Evolutionary conservation across 2,797 vertebrate species (phyloP).

Genomic region (Sparidentex hasta): DNA sequence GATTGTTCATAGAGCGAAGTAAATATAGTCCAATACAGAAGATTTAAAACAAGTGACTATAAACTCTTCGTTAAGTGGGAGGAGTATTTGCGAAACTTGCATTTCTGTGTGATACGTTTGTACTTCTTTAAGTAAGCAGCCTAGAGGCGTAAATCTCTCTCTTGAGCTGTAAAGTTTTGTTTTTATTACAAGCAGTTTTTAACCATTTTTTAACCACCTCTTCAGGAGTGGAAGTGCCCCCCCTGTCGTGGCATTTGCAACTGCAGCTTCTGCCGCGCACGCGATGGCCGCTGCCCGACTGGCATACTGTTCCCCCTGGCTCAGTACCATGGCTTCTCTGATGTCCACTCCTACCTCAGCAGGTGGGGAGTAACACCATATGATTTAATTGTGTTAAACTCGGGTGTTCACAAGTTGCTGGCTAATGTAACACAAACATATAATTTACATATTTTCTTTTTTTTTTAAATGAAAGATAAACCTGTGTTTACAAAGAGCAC

Average conservation of each 20-base stretch:
- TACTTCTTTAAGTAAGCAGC: background rate
- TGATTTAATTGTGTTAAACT: background rate
- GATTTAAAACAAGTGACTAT: too few species aligned
- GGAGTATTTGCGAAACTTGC: too few species aligned
- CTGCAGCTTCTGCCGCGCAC: slow-evolving; percentile 87
- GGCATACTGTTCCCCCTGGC: slow-evolving; percentile 87
- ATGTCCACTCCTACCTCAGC: slow-evolving; percentile 87
- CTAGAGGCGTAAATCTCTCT: too few species aligned
- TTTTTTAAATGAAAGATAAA: background rate
- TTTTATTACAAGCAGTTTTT: background rate
- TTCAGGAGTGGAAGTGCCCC: slow-evolving; percentile 85
- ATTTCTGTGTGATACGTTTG: background rate
- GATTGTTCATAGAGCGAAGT: too few species aligned
- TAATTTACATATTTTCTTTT: background rate
- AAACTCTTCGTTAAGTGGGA: too few species aligned
- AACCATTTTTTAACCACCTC: background rate
- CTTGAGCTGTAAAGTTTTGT: background rate
- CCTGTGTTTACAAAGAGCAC: background rate
- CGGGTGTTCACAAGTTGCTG: background rate
- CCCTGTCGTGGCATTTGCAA: slow-evolving; percentile 88
- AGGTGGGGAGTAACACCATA: slow-evolving; percentile 54
- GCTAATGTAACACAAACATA: background rate
- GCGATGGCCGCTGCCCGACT: slow-evolving; percentile 85
- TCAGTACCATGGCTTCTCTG: slow-evolving; percentile 85
- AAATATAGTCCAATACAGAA: too few species aligned